phyloP scores from a whole-genome alignment of 2,797 vertebrate species.

The Sternotherus odoratus region DNA sequence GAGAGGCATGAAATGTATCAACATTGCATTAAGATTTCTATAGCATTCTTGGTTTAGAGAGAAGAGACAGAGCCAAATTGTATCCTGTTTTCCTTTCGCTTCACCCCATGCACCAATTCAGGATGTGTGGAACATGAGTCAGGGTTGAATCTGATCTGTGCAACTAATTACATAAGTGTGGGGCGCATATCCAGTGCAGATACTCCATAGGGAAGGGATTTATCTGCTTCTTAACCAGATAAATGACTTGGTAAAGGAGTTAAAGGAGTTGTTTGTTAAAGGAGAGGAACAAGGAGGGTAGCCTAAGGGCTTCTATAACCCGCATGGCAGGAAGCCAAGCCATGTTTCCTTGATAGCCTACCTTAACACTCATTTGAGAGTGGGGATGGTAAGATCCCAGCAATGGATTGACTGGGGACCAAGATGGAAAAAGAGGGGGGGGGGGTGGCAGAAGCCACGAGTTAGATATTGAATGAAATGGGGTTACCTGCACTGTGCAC shows the following conservation, averaged over 20 bases:
- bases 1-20: background rate
- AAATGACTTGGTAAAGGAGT: background rate
- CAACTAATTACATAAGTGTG: background rate
- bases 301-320: no score
- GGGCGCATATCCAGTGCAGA: background rate
- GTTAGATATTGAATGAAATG: no score
- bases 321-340: no score
- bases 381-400: no score
- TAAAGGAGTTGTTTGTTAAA: background rate
- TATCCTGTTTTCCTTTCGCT: background rate
- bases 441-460: no score
- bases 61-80: background rate
- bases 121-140: conserved; percentile 19
- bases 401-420: no score
- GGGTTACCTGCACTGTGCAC: no score
- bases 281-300: background rate
- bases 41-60: conserved; percentile 26
- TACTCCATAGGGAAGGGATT: background rate
- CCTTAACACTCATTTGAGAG: no score
- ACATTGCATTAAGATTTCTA: conserved; percentile 1
- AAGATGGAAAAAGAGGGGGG: no score
- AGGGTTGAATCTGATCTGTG: background rate
- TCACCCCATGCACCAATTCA: background rate
- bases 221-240: no score
- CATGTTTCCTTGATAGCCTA: no score